A percentile compares a stretch with the other conserved stretches of the same genome.
Conservation (phyloP, 2,113 vertebrate genomes). For the Brachirus orientalis region DNA sequence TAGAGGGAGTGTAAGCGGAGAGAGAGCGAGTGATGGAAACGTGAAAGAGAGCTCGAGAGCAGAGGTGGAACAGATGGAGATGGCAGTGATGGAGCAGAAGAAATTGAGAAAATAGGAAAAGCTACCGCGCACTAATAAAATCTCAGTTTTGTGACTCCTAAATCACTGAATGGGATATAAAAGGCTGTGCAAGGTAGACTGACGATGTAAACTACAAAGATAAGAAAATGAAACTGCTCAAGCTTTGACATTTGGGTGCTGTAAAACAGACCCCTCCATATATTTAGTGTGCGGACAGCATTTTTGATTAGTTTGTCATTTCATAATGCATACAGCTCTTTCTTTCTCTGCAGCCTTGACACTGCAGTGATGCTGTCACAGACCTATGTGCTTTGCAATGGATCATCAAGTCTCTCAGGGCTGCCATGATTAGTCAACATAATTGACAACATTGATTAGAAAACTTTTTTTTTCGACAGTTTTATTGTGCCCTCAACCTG, state of each 20-base stretch:
- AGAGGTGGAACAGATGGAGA: slow-evolving; percentile 38
- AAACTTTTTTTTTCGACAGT: too few relatives aligned
- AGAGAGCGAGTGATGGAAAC: slow-evolving; percentile 54
- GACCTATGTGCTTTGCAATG: too few relatives aligned
- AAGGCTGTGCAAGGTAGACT: background rate
- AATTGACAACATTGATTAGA: too few relatives aligned
- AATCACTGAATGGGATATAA: slow-evolving; percentile 14
- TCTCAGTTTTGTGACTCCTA: slow-evolving; percentile 21
- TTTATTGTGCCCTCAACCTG: too few relatives aligned
- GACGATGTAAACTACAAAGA: background rate
- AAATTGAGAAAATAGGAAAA: slow-evolving; percentile 5
- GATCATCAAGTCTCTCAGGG: background rate
- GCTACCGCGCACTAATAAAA: slow-evolving; percentile 28
- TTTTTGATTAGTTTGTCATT: background rate
- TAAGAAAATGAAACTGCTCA: slow-evolving; percentile 10
- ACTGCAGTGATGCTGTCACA: too few relatives aligned
- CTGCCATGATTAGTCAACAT: too few relatives aligned
- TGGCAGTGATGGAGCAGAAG: slow-evolving; percentile 22
- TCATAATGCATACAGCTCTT: background rate
- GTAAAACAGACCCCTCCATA: background rate
- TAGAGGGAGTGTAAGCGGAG: slow-evolving; percentile 38
- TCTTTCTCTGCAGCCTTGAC: background rate
- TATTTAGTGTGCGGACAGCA: background rate
- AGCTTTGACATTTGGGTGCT: background rate
- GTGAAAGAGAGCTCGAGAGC: slow-evolving; percentile 47